Base-by-base conservation (phyloP, 1,140 invertebrate species). In the Rhynchophorus ferrugineus region DNA sequence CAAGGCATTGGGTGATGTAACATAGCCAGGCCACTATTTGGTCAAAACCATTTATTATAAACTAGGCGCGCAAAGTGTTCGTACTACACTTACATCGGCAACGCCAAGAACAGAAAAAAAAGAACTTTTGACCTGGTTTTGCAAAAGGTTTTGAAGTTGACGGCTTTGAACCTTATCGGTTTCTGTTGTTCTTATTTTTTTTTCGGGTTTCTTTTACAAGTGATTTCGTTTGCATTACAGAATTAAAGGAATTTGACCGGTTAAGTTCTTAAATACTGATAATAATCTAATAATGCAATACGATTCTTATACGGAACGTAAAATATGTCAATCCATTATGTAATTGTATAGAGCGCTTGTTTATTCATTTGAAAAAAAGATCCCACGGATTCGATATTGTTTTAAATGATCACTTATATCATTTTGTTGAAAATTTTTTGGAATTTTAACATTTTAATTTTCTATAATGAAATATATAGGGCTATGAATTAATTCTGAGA, bases 41-140 rank as follows among this genome's bases (percentile, higher is more conserved):
- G 49, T 51, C 49, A 51, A 51, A 51, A 51, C 49, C 49, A 51
- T 51, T 51, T 51, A 51, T 51, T 51, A 44, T 44, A 51, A 51
- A 51, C 5, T 37, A 37, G 49, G 49, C 44, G 49, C 37, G 49
- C 49, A 18, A 44, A 44, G 34, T 24, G 49, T 33, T 49, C 24
- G 11, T 6, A 29, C 24, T 29, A 29, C 11, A 29, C 24, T 29
- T 29, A 29, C 11, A 29, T 29, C 24, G 24, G 5, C n/a, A n/a
- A 29, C 24, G 24, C 5, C 5, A 29, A 6, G 24, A 29, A 29
- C 24, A 5, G 11, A 29, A 29, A 29, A 29, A 29, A 29, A 29
- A 6, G 5, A 29, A 29, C 24, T 5, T 29, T 6, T 29, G 24
- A 29, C 24, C 11, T 5, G 24, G 5, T 29, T 6, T 6, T 29